Evolutionary conservation across 2,888 invertebrate genomes (phyloP).

Genomic region (Marronus borbonicus): DNA sequence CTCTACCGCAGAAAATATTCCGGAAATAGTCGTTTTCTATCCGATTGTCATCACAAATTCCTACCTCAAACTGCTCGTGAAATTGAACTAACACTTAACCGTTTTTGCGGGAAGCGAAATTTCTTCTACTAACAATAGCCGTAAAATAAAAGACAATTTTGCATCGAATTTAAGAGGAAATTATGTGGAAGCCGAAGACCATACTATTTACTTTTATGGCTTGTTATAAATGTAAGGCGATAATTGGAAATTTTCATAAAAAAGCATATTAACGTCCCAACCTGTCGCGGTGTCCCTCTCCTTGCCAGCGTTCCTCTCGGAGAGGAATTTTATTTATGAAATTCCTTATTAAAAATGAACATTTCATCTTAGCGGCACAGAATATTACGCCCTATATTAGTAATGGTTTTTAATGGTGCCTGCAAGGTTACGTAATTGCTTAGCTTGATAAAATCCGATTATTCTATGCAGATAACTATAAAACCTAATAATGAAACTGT

Average conservation of each 20-base stretch:
- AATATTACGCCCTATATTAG: conserved; percentile 22
- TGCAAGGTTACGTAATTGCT: conserved; percentile 31
- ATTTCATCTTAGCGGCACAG: conserved; percentile 12
- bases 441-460: conserved; percentile 18
- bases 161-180: conserved; percentile 17
- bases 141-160: conserved; percentile 15
- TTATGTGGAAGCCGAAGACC: conserved; percentile 8
- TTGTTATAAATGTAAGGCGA: conserved; percentile 34
- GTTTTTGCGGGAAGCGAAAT: neutral
- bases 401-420: conserved; percentile 20
- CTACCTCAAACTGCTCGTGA: conserved; percentile 11
- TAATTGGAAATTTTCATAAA: conserved; percentile 44
- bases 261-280: conserved; percentile 31
- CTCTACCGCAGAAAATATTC: no score
- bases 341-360: conserved; percentile 44
- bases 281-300: neutral
- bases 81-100: conserved; percentile 19
- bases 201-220: conserved; percentile 38
- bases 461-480: conserved; percentile 40
- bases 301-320: neutral
- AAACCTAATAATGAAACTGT: conserved; percentile 34
- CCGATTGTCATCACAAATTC: conserved; percentile 3
- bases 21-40: no score
- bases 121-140: conserved; percentile 3
- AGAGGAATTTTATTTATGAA: conserved; percentile 39